These are phyloP conservation scores for Xenops minutus DNA, from an alignment of 2,797 vertebrate genomes.

Conservation along the genomic window DNA sequence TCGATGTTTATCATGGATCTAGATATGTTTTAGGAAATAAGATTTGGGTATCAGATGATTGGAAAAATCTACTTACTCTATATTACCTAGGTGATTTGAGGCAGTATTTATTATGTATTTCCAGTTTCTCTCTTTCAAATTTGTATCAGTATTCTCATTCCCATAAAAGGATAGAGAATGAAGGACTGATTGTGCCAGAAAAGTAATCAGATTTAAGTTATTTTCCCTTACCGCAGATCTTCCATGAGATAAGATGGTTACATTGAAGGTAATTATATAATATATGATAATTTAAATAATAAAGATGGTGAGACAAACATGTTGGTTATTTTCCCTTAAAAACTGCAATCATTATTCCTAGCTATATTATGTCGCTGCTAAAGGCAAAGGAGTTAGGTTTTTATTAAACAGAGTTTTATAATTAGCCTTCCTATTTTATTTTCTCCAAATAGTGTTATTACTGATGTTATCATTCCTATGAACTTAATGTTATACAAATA, in stretches of 20 bases:
- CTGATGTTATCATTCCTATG: conserved; percentile 23
- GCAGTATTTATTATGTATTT: not conserved
- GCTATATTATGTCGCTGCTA: conserved; percentile 31
- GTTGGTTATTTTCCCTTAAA: conserved; percentile 14
- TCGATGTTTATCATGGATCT: not conserved
- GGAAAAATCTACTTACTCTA: not conserved
- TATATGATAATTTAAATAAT: conserved; percentile 45
- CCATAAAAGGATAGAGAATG: conserved; percentile 12
- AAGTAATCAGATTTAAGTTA: conserved; percentile 31
- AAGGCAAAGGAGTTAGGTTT: conserved; percentile 18
- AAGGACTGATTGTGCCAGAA: conserved; percentile 18
- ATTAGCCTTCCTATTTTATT: conserved; percentile 37
- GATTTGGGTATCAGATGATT: not conserved
- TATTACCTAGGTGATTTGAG: not conserved
- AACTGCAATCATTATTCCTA: not conserved
- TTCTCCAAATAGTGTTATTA: conserved; percentile 24
- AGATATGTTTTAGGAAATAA: not conserved
- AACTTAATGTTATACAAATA: conserved; percentile 36
- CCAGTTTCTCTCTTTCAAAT: not conserved
- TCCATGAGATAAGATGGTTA: conserved; percentile 30
- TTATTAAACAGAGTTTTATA: conserved; percentile 26
- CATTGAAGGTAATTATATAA: conserved; percentile 30
- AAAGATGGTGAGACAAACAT: conserved; percentile 42
- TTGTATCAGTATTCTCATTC: conserved; percentile 4
- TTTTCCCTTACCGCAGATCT: conserved; percentile 17